Evolutionary conservation across 2,797 vertebrate genomes (phyloP), one percentile per base, ranked within the genome.

Genomic region (Sebastes ruberrimus): DNA sequence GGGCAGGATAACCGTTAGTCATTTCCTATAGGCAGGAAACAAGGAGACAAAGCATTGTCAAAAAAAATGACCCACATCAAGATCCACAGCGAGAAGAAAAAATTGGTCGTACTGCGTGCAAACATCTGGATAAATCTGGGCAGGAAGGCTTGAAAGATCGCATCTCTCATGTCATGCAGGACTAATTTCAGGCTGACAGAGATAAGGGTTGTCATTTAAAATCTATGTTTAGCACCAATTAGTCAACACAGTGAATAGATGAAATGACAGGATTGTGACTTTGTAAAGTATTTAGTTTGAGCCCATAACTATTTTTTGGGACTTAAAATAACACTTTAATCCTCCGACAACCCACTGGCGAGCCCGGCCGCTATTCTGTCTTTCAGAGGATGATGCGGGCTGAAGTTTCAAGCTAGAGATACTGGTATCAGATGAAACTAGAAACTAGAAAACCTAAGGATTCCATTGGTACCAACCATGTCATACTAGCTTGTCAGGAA

Each of bases 21-120:
- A 74, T 73, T 90, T 94, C 89, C 92, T 84, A 23, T 16, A 79
- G 60, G 42, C 71, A 88, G 88, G 88, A 94, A 93, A 84, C 74
- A 60, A 1, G 33, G 42, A 80, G 14, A 74, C 65, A 82, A 86
- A 84, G 74, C 76, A 27, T 14, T 35, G 55, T 67, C 16, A 18
- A 28, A 57, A 71, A 63, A 83, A 80, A 66, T 9, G 22, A 75
- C 22, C 20, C 53, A 20, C 10, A 46, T 66, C 38, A 30, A 67
- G 52, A 63, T 59, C 57, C 5, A 35, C 7, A 38, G 16, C 8
- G 20, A 22, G 6, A 20, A 0, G 8, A 27, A 22, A 60, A 7
- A 49, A 13, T 33, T 2, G 1, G 52, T 55, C n/a, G 16, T 35
- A 7, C 71, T 27, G 25, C 7, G 3, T 62, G 22, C 23, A 35